phyloP scores from a whole-genome alignment of 2,113 vertebrate genomes.

The Cebus imitator region DNA sequence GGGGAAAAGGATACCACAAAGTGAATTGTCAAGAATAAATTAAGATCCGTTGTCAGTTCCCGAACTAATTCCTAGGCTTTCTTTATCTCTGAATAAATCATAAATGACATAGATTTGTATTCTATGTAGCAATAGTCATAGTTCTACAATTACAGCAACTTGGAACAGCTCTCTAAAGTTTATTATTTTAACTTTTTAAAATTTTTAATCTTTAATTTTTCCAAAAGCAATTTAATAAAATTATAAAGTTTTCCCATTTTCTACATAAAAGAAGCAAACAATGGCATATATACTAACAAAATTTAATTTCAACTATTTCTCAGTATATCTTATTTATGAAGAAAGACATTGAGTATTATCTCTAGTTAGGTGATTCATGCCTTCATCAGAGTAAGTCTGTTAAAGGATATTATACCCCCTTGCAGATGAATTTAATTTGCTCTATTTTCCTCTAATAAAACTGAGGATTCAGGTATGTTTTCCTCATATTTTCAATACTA shows the following conservation, averaged over 20 bases:
- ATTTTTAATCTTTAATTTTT: background rate
- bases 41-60: conserved; percentile 58
- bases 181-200: background rate
- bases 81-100: conserved; percentile 54
- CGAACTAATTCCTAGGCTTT: conserved; percentile 56
- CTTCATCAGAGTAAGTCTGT: background rate
- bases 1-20: conserved; percentile 12
- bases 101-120: conserved; percentile 55
- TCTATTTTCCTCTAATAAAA: background rate
- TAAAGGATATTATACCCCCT: background rate
- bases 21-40: conserved; percentile 58
- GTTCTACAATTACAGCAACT: conserved; percentile 11
- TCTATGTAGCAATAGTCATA: background rate
- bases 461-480: background rate
- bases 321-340: background rate
- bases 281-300: conserved; percentile 23
- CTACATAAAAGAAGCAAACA: background rate
- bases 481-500: conserved; percentile 10
- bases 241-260: conserved; percentile 34
- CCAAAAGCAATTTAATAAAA: conserved; percentile 4
- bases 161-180: conserved; percentile 41
- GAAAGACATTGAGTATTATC: background rate
- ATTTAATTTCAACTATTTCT: background rate
- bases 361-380: background rate
- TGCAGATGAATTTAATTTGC: background rate